A percentile compares a stretch with the other conserved stretches of the same genome.
These are phyloP conservation scores for Podarcis siculus DNA, from an alignment of 2,797 vertebrate species.

Conservation along the genomic window DNA sequence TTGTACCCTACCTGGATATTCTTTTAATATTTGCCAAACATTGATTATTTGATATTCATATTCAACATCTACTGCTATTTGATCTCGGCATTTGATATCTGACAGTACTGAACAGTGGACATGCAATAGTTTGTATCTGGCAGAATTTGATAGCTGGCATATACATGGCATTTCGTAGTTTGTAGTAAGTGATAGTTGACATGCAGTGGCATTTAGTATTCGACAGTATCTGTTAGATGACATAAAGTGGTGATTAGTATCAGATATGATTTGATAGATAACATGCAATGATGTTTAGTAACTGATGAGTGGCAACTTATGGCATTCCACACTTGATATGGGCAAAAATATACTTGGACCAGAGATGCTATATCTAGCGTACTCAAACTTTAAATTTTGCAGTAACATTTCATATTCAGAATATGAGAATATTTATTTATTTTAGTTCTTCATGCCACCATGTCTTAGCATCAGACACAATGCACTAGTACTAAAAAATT, in stretches of 20 bases:
- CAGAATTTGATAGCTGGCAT: neutral
- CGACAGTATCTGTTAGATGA: neutral
- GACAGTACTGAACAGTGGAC: neutral
- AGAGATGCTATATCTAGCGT: neutral
- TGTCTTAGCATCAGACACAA: neutral
- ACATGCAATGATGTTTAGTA: neutral
- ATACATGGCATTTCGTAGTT: neutral
- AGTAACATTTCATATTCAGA: neutral
- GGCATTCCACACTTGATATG: neutral
- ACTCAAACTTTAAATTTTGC: neutral
- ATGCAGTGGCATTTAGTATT: neutral
- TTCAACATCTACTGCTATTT: neutral
- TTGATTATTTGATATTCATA: neutral
- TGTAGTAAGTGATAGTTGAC: neutral
- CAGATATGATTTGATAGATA: neutral
- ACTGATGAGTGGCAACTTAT: neutral
- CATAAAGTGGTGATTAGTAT: neutral
- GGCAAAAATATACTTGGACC: neutral
- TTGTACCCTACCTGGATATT: neutral
- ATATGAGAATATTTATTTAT: conserved; percentile 6
- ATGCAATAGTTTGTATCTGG: neutral
- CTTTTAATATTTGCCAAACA: neutral
- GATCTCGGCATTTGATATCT: neutral
- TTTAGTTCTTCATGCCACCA: neutral
- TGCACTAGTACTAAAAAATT: neutral